phyloP scores from a whole-genome alignment of 23 tunicate species.

The Ascidia mentula region DNA sequence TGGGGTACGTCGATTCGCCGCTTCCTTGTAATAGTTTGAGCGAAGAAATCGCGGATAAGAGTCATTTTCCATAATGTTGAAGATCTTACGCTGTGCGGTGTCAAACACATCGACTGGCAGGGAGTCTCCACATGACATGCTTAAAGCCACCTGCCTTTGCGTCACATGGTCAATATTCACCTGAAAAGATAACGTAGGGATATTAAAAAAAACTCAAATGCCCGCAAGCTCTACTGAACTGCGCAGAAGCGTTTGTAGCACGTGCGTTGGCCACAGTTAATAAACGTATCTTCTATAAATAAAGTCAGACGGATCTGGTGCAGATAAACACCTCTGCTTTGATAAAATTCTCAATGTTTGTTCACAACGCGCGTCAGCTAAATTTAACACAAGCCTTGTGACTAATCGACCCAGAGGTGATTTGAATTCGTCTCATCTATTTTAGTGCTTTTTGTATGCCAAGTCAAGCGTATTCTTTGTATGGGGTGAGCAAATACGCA shows the following conservation, averaged over 20 bases:
- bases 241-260: background rate
- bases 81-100: constrained; percentile 67
- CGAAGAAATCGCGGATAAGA: constrained; percentile 72
- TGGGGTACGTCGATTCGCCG: constrained; percentile 11
- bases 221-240: too few species aligned
- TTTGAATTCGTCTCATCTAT: too few species aligned
- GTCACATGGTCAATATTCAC: constrained; percentile 63
- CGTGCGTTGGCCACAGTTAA: too few species aligned
- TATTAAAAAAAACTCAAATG: too few species aligned
- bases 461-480: too few species aligned
- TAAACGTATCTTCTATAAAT: background rate
- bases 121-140: constrained; percentile 29
- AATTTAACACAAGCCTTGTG: background rate
- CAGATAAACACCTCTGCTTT: background rate
- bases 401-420: background rate
- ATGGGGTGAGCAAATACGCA: too few species aligned
- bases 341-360: too few species aligned
- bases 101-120: constrained; percentile 40
- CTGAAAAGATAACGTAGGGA: too few species aligned
- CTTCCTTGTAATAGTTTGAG: constrained; percentile 49
- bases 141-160: constrained; percentile 40
- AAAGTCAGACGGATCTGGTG: background rate
- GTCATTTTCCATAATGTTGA: constrained; percentile 83
- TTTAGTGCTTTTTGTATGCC: too few species aligned
- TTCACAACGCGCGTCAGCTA: background rate